Percentiles rank a stretch among this genome's conserved stretches.
These are phyloP conservation scores for Aphelenchoides avenae DNA, from an alignment of 1,140 invertebrate species.

Conservation along the genomic window DNA sequence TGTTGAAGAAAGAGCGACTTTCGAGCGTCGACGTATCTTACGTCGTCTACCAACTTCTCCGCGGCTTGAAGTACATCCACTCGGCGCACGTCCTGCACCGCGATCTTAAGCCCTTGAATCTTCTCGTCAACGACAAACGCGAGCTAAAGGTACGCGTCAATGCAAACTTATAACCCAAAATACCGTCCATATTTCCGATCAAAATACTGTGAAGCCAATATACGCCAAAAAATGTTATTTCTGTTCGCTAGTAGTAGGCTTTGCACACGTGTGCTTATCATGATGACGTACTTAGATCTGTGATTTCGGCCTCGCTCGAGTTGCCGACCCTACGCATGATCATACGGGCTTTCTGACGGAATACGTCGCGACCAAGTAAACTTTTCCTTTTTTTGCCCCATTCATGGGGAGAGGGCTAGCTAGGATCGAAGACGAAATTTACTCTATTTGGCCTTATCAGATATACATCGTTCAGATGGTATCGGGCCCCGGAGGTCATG, in stretches of 20 bases:
- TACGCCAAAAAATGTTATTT: too few species aligned
- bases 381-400: not conserved
- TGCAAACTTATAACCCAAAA: too few species aligned
- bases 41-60: conserved; percentile 98
- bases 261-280: too few species aligned
- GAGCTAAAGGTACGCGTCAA: conserved; percentile 89
- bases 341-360: conserved; percentile 98
- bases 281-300: conserved; percentile 80
- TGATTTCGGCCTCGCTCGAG: conserved; percentile 91
- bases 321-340: conserved; percentile 97
- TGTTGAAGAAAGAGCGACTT: conserved; percentile 92
- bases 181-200: too few species aligned
- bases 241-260: too few species aligned
- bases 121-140: conserved; percentile 96
- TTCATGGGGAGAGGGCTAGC: conserved; percentile 11
- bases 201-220: too few species aligned
- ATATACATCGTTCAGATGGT: too few species aligned
- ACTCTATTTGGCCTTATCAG: too few species aligned
- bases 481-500: conserved; percentile 97
- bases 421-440: not conserved
- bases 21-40: conserved; percentile 99
- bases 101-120: conserved; percentile 95
- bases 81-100: conserved; percentile 98
- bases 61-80: conserved; percentile 98
- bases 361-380: conserved; percentile 83